Evolutionary conservation across 1,140 invertebrate species (phyloP).

Genomic region (Cotesia chilonis): DNA sequence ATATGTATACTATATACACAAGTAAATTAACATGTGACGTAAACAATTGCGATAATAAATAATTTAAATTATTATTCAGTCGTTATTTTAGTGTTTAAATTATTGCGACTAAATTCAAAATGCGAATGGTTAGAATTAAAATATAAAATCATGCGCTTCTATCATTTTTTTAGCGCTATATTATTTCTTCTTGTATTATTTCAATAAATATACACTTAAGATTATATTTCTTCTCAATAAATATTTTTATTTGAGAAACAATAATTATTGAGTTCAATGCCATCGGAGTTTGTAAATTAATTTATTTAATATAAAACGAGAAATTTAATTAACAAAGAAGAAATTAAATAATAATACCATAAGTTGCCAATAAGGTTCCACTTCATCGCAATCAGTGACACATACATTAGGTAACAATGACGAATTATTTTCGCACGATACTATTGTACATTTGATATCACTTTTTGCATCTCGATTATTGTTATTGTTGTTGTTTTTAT

Average conservation of each 20-base stretch:
- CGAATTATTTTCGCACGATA: neutral
- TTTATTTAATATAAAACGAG: neutral
- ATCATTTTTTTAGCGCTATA: neutral
- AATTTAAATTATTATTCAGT: constrained; percentile 27
- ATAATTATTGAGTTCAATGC: too few species aligned
- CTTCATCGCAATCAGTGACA: constrained; percentile 62
- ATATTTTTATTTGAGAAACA: too few species aligned
- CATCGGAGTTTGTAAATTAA: too few species aligned
- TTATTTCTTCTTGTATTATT: neutral
- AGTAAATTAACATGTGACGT: constrained; percentile 28
- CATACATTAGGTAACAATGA: constrained; percentile 58
- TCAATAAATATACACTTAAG: too few species aligned
- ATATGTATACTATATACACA: neutral
- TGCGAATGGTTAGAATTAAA: too few species aligned
- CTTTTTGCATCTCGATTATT: neutral
- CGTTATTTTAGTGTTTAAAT: neutral
- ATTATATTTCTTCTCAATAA: too few species aligned
- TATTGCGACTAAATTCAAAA: neutral
- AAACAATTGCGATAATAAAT: constrained; percentile 15
- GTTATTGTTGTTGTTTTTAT: neutral
- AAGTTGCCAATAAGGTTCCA: constrained; percentile 58
- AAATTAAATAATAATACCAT: constrained; percentile 46
- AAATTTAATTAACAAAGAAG: neutral
- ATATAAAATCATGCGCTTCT: too few species aligned
- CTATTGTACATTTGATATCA: constrained; percentile 1